These are phyloP conservation scores for Lonchura striata DNA, from an alignment of 2,113 vertebrate species.

Conservation along the genomic window DNA sequence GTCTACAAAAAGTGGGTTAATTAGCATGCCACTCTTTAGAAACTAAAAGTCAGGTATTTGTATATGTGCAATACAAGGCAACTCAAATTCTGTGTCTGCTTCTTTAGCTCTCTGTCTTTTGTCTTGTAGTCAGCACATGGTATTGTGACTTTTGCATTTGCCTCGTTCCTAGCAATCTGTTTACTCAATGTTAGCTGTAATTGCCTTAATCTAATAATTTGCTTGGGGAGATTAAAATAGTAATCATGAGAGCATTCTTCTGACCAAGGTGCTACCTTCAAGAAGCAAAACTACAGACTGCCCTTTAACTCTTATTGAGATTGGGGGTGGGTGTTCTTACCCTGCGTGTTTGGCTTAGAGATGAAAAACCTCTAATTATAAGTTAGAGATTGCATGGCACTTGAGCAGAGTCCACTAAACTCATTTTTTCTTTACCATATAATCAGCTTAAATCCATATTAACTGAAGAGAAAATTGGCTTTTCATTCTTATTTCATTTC, in stretches of 20 bases:
- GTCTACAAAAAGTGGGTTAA: neutral
- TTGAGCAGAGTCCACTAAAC: conserved; percentile 23
- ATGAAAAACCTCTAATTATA: conserved; percentile 44
- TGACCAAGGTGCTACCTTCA: neutral
- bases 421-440: conserved; percentile 10
- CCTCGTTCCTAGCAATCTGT: neutral
- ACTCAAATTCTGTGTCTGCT: neutral
- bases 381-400: neutral
- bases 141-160: neutral
- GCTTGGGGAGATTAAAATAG: neutral
- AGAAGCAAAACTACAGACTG: neutral
- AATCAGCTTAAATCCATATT: conserved; percentile 37
- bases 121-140: neutral
- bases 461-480: neutral
- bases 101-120: neutral
- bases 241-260: neutral
- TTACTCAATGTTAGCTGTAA: neutral
- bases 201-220: neutral
- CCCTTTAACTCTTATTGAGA: neutral
- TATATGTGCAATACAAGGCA: neutral
- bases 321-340: neutral
- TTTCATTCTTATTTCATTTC: neutral
- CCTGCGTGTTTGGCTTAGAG: neutral
- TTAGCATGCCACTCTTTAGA: neutral
- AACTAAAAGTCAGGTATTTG: conserved; percentile 1